A percentile compares a stretch with the other conserved stretches of the same genome.
Conservation (phyloP, 1,140 invertebrate genomes). For the Euglossa dilemma region DNA sequence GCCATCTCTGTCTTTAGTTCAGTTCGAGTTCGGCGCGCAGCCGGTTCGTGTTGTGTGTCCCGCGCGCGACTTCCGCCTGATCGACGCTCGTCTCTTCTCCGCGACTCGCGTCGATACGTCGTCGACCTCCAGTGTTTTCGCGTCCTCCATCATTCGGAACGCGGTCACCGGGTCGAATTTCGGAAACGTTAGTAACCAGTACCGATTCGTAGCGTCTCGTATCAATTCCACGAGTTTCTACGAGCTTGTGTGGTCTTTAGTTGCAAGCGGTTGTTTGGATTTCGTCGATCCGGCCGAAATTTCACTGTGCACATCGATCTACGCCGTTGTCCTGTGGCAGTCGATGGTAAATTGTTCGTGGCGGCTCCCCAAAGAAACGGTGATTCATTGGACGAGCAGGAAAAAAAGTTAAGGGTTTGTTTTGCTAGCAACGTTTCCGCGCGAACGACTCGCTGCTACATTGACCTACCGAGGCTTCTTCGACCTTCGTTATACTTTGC, state of each 20-base stretch:
- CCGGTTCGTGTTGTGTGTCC: constrained; percentile 34
- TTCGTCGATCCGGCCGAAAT: background rate
- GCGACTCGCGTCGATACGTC: constrained; percentile 9
- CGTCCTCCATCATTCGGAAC: constrained; percentile 15
- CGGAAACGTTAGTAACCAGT: constrained; percentile 1
- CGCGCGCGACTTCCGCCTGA: constrained; percentile 32
- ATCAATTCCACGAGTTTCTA: background rate
- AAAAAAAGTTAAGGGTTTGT: background rate
- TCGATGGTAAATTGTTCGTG: background rate
- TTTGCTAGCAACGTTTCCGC: constrained; percentile 17
- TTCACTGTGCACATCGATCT: background rate
- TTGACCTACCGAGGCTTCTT: too few relatives aligned
- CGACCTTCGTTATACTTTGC: background rate
- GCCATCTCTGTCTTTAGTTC: constrained; percentile 66
- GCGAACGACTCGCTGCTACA: background rate
- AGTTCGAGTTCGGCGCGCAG: constrained; percentile 70
- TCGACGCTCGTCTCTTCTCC: constrained; percentile 14
- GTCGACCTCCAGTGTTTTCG: constrained; percentile 27
- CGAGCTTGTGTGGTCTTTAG: background rate
- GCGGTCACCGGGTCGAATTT: constrained; percentile 53
- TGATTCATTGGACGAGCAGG: constrained; percentile 27
- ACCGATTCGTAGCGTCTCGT: background rate
- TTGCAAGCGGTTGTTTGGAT: background rate
- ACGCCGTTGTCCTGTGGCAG: background rate
- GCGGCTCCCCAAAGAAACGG: background rate